Evolutionary conservation across 2,797 vertebrate species (phyloP).

Genomic region (Gorsachius magnificus): DNA sequence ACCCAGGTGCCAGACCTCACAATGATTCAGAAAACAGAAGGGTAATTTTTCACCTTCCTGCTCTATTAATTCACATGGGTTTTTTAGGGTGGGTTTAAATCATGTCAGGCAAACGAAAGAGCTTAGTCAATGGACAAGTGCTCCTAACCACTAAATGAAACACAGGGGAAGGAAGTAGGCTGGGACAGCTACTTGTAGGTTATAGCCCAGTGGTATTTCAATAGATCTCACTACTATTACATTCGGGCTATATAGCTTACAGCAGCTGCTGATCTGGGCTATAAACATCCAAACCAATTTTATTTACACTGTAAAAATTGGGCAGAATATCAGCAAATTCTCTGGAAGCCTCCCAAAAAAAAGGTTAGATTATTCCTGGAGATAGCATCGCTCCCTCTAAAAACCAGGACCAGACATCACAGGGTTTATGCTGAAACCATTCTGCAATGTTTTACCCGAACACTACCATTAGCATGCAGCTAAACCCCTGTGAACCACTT

Average conservation of each 20-base stretch:
- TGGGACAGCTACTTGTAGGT: neutral
- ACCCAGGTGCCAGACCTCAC: neutral
- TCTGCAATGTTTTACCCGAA: neutral
- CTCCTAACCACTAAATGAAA: neutral
- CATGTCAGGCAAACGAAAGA: neutral
- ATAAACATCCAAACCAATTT: neutral
- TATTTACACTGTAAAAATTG: conserved; percentile 3
- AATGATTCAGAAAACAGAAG: neutral
- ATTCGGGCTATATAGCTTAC: neutral
- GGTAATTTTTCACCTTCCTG: neutral
- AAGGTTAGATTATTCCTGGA: neutral
- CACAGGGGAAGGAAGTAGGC: neutral
- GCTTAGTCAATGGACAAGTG: neutral
- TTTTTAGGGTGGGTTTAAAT: neutral
- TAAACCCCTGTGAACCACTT: neutral
- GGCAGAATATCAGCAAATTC: neutral
- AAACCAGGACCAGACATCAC: neutral
- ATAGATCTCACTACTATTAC: neutral
- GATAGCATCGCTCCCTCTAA: neutral
- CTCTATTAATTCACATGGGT: neutral
- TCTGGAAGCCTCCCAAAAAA: neutral
- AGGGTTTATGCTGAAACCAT: neutral
- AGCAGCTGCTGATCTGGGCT: neutral
- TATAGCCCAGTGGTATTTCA: neutral
- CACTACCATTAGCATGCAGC: neutral